Percentiles rank a stretch among this genome's conserved stretches.
These are phyloP conservation scores for Bombus waltoni DNA, from an alignment of 1,140 invertebrate species.

Conservation along the genomic window DNA sequence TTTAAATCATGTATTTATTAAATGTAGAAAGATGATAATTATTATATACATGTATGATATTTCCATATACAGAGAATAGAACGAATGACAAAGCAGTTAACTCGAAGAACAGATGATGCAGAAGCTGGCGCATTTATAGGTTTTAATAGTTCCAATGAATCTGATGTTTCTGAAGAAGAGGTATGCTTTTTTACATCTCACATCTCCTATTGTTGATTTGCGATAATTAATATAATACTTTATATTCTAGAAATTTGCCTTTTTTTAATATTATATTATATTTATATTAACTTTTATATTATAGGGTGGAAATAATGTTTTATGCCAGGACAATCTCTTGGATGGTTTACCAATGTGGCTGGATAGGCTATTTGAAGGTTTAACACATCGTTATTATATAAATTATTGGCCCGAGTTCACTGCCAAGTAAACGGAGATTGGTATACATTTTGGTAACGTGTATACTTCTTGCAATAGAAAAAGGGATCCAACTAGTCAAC, in stretches of 20 bases:
- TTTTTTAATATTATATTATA: not conserved
- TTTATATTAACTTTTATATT: conserved; percentile 9
- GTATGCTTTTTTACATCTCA: conserved; percentile 65
- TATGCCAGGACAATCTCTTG: conserved; percentile 90
- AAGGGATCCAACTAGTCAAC: conserved; percentile 63
- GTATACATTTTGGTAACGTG: conserved; percentile 35
- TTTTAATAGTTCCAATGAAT: conserved; percentile 86
- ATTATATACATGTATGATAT: not conserved
- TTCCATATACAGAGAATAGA: conserved; percentile 83
- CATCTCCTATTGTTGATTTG: not conserved
- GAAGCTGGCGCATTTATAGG: conserved; percentile 92
- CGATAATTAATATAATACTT: not conserved
- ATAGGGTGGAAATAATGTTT: conserved; percentile 74
- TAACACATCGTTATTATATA: conserved; percentile 96
- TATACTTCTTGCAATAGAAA: conserved; percentile 48
- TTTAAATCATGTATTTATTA: not conserved
- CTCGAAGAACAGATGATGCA: conserved; percentile 84
- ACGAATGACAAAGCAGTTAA: conserved; percentile 86
- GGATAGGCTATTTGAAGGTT: conserved; percentile 97
- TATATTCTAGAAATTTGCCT: not conserved
- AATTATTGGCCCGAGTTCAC: conserved; percentile 98
- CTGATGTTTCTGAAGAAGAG: conserved; percentile 88
- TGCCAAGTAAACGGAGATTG: conserved; percentile 82
- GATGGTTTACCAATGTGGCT: conserved; percentile 98
- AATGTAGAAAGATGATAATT: not conserved